phyloP scores from a whole-genome alignment of 2,797 vertebrate genomes.

The Zalophus californianus region DNA sequence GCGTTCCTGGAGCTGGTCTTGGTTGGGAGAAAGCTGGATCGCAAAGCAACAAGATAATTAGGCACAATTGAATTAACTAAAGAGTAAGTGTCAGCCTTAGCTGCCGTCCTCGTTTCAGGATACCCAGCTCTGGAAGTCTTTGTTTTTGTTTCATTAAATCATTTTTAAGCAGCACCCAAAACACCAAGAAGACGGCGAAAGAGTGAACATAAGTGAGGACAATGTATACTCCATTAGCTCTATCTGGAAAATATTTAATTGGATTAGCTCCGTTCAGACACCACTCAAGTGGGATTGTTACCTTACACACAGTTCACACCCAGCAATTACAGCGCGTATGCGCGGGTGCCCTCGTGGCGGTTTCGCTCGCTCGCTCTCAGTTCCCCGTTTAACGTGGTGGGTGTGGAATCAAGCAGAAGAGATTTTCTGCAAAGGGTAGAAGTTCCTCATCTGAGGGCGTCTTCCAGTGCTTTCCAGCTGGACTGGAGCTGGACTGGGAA shows the following conservation, averaged over 20 bases:
- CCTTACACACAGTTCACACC: neutral
- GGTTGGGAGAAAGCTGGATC: neutral
- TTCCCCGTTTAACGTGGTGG: neutral
- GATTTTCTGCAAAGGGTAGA: neutral
- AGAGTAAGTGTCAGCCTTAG: conserved; percentile 3
- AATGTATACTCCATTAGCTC: neutral
- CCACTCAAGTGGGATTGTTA: accelerated
- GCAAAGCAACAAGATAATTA: conserved; percentile 60
- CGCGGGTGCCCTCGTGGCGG: too few relatives aligned
- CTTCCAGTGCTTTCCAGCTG: neutral
- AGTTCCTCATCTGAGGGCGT: neutral
- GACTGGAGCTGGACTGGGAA: accelerated
- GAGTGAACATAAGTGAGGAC: neutral
- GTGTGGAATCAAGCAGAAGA: neutral
- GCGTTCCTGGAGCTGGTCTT: neutral
- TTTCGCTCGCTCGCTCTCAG: neutral
- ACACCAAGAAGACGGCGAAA: neutral
- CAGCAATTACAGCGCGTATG: neutral
- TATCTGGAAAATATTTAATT: neutral
- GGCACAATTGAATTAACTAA: conserved; percentile 51
- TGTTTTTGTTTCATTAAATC: neutral
- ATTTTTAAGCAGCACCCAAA: conserved; percentile 12
- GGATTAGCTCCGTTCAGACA: neutral
- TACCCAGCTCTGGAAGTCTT: neutral
- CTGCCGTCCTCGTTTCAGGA: neutral